Evolutionary conservation across 1,140 invertebrate genomes (phyloP).

Genomic region (Sycobia sp.): DNA sequence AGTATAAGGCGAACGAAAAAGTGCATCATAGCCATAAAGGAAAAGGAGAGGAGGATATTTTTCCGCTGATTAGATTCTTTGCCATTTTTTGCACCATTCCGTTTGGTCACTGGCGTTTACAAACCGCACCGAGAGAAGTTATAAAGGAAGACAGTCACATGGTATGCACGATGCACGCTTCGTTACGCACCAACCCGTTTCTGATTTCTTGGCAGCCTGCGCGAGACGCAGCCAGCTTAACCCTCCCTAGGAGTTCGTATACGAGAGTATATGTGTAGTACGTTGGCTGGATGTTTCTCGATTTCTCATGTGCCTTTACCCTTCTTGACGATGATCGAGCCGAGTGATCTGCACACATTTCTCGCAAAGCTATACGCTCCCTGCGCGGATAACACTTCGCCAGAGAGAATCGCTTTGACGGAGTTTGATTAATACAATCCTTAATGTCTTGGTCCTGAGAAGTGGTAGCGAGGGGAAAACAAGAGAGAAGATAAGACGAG

Average conservation of each 20-base stretch:
- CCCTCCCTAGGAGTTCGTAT: neutral
- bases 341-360: neutral
- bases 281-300: neutral
- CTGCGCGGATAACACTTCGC: conserved; percentile 21
- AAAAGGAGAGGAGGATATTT: conserved; percentile 13
- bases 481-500: conserved; percentile 19
- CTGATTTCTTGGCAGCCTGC: conserved; percentile 22
- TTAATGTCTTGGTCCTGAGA: conserved; percentile 50
- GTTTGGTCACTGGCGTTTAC: conserved; percentile 60
- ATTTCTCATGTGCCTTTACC: too few relatives aligned
- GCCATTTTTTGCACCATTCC: conserved; percentile 59
- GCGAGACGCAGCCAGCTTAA: conserved; percentile 3
- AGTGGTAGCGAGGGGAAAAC: conserved; percentile 25
- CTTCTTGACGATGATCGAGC: too few relatives aligned
- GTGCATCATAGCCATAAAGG: neutral
- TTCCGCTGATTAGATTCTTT: conserved; percentile 54
- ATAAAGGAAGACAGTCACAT: too few relatives aligned
- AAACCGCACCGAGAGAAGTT: conserved; percentile 40
- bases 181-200: conserved; percentile 39
- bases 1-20: conserved; percentile 1
- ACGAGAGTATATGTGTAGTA: neutral
- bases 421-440: conserved; percentile 62
- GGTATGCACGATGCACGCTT: too few relatives aligned
- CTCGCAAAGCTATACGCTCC: neutral
- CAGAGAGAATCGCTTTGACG: conserved; percentile 53